Percentiles rank a stretch among this genome's conserved stretches.
Evolutionary conservation across 1,140 invertebrate genomes (phyloP).

Genomic region (Drosophila sproati): DNA sequence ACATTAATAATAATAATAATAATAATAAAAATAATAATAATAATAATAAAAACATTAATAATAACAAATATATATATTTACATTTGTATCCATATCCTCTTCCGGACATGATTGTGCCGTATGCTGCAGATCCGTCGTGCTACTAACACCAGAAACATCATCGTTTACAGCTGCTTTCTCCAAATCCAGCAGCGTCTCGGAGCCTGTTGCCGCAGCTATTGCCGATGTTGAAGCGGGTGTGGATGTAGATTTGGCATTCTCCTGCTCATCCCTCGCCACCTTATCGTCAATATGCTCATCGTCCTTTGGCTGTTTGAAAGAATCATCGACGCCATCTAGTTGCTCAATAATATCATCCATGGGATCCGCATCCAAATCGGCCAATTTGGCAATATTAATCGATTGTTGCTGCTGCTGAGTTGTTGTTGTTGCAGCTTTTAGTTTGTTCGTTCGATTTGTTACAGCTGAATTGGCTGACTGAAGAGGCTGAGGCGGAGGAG

Average conservation of each 20-base stretch:
- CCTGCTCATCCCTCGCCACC: no score
- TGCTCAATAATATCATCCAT: slow-evolving; percentile 84
- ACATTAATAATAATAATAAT: no score
- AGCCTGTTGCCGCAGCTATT: background rate
- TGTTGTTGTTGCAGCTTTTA: background rate
- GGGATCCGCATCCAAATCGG: slow-evolving; percentile 48
- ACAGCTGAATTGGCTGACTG: no score
- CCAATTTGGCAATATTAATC: slow-evolving; percentile 10
- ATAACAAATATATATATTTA: no score
- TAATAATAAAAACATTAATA: slow-evolving; percentile 14
- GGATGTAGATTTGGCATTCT: slow-evolving; percentile 33
- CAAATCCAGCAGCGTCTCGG: no score
- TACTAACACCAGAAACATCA: slow-evolving; percentile 42
- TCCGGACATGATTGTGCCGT: no score
- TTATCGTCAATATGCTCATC: slow-evolving; percentile 27
- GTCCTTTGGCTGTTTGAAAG: slow-evolving; percentile 30
- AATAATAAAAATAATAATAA: no score
- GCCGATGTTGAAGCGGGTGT: background rate
- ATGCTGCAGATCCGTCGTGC: no score
- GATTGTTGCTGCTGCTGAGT: no score
- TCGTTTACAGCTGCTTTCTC: slow-evolving; percentile 20
- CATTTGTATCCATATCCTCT: no score
- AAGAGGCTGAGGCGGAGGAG: no score
- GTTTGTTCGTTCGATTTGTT: no score
- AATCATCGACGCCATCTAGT: slow-evolving; percentile 71